Base-by-base conservation (phyloP, 2,888 invertebrate species). In the Chrysomela aeneicollis region DNA sequence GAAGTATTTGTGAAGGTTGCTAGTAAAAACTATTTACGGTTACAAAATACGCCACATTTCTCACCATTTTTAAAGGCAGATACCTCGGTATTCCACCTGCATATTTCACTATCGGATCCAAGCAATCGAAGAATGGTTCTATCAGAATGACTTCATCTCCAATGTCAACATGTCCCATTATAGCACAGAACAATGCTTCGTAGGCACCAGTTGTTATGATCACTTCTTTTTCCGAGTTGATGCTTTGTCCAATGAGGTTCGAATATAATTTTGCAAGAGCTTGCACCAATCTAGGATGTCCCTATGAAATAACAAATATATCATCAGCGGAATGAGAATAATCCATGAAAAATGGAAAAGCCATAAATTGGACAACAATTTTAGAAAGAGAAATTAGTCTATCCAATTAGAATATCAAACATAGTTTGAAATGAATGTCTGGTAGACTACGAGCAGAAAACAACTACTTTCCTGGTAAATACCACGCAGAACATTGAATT, bases 51-150 rank as follows among this genome's bases (percentile, higher is more conserved):
- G n/a, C n/a, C n/a, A n/a, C n/a, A n/a, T n/a, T n/a, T n/a, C 61
- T 67, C 55, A 69, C 69, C 65, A 93, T 91, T 82, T 91, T 87
- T 19, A 99, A 84, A 0, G 98, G 91, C 69, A 98, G 93, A 80
- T 93, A 98, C 67, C 88, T 90, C 0, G 96, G 91, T 15, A 87
- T 84, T 0, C 97, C 99, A 0, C 95, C 94, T 1, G 96, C 95
- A 74, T 90, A 89, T 71, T 86, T 87, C 10, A 97, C 92, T 93
- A 98, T 97, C 0, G 96, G 95, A 72, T 93, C 94, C 78, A 99
- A 99, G 79, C 98, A 98, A 83, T 99, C 98, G 80, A 97, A 99
- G 84, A 92, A 98, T 0, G 99, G 99, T 81, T 99, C 99, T 70
- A 99, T 95, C 21, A 99, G 93, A 67, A 98, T 95, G 62, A 95